Evolutionary conservation across 2,888 invertebrate species (phyloP).

Genomic region (Crocallis elinguaria): DNA sequence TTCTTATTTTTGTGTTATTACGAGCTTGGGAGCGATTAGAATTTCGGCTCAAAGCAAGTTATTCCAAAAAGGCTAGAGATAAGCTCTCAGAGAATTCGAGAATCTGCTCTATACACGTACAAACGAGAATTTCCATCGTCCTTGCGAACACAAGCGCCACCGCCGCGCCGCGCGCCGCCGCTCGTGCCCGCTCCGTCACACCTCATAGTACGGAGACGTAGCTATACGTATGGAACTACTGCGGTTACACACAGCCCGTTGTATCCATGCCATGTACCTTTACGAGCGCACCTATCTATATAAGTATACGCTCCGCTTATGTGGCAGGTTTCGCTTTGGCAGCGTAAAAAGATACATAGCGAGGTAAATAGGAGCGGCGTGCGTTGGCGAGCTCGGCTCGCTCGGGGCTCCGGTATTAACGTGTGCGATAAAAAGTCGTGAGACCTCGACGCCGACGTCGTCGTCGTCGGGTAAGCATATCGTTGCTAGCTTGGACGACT

Average conservation of each 20-base stretch:
- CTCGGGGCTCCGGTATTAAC: slow-evolving; percentile 4
- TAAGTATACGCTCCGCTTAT: slow-evolving; percentile 20
- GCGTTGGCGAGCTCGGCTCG: slow-evolving; percentile 4
- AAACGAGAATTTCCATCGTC: slow-evolving; percentile 33
- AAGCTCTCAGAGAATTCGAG: slow-evolving; percentile 12
- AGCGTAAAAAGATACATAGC: slow-evolving; percentile 38
- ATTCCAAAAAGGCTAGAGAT: slow-evolving; percentile 18
- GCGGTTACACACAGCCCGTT: slow-evolving; percentile 39
- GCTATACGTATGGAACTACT: slow-evolving; percentile 29
- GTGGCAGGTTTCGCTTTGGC: slow-evolving; percentile 37
- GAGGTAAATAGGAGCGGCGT: slow-evolving; percentile 36
- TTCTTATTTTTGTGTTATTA: neutral
- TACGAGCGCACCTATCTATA: slow-evolving; percentile 36
- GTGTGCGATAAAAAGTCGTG: slow-evolving; percentile 17
- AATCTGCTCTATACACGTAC: slow-evolving; percentile 27
- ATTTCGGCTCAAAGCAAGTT: slow-evolving; percentile 15
- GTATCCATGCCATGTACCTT: slow-evolving; percentile 34
- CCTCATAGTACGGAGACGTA: slow-evolving; percentile 35
- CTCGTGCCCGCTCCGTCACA: slow-evolving; percentile 40
- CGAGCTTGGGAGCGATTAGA: slow-evolving; percentile 8
- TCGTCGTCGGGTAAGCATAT: neutral
- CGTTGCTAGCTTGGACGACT: neutral
- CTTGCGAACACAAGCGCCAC: slow-evolving; percentile 31
- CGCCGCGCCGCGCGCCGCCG: slow-evolving; percentile 22
- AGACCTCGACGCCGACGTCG: neutral